Conservation (phyloP, 2,797 vertebrate genomes). For the Parauchenoglanis ngamensis region DNA sequence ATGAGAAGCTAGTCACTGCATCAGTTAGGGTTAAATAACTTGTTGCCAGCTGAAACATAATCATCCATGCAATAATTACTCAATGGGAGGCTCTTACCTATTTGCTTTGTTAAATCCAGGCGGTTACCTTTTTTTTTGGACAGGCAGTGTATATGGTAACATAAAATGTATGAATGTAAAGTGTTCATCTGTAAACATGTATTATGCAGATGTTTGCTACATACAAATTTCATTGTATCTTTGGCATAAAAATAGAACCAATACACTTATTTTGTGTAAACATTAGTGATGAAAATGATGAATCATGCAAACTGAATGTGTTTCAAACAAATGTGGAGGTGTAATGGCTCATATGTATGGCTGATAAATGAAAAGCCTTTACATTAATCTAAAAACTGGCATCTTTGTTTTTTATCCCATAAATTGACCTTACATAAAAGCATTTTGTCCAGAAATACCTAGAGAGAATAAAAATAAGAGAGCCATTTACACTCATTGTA, state of each 20-base stretch:
- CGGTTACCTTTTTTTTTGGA: no score
- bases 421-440: conserved; percentile 18
- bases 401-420: background rate
- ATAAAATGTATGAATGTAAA: background rate
- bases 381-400: conserved; percentile 19
- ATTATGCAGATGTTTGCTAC: background rate
- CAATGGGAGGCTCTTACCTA: no score
- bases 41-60: no score
- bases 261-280: background rate
- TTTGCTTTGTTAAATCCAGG: no score
- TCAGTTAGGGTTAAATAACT: no score
- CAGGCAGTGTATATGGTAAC: background rate
- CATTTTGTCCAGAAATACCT: conserved; percentile 6
- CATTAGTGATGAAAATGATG: background rate
- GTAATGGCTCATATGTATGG: background rate
- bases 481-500: conserved; percentile 23
- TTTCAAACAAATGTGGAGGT: background rate
- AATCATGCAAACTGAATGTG: background rate
- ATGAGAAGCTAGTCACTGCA: no score
- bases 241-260: background rate
- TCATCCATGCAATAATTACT: no score
- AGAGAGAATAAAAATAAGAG: conserved; percentile 20
- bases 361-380: background rate
- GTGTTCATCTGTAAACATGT: background rate
- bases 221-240: conserved; percentile 1